Conservation (phyloP, 2,888 invertebrate species). For the Mallateleia sp. region DNA sequence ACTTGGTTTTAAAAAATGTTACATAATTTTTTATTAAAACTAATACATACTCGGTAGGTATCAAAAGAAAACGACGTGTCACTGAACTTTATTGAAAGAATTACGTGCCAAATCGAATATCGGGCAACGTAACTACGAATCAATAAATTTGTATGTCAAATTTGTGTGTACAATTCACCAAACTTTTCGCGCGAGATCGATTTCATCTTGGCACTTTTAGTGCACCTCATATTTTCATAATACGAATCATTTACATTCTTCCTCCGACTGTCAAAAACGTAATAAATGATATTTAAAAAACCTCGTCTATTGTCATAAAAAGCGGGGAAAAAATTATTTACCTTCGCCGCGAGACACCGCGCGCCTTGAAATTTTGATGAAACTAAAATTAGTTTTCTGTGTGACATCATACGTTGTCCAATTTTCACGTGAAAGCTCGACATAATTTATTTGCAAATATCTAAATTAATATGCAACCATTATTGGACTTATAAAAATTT, state of each 20-base stretch:
- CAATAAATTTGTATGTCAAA: constrained; percentile 54
- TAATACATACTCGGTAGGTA: background rate
- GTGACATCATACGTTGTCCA: constrained; percentile 19
- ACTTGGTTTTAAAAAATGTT: too few species aligned
- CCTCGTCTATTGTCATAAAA: background rate
- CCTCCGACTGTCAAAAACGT: background rate
- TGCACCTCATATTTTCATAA: constrained; percentile 22
- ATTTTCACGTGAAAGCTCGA: constrained; percentile 1
- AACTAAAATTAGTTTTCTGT: constrained; percentile 31
- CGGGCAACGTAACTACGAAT: constrained; percentile 14
- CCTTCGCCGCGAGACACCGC: background rate
- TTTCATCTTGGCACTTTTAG: constrained; percentile 19
- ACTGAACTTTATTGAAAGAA: constrained; percentile 47
- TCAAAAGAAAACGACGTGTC: constrained; percentile 40
- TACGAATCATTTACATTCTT: background rate
- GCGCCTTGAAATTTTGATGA: constrained; percentile 18
- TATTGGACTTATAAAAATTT: too few species aligned
- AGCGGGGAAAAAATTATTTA: background rate
- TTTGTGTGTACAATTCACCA: constrained; percentile 30
- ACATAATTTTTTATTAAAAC: too few species aligned
- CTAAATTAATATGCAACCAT: too few species aligned
- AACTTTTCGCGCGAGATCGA: background rate
- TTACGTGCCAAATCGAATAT: constrained; percentile 39
- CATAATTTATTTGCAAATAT: constrained; percentile 52
- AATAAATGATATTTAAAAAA: background rate